phyloP scores from a whole-genome alignment of 1,140 invertebrate genomes.

The Homalodisca vitripennis region DNA sequence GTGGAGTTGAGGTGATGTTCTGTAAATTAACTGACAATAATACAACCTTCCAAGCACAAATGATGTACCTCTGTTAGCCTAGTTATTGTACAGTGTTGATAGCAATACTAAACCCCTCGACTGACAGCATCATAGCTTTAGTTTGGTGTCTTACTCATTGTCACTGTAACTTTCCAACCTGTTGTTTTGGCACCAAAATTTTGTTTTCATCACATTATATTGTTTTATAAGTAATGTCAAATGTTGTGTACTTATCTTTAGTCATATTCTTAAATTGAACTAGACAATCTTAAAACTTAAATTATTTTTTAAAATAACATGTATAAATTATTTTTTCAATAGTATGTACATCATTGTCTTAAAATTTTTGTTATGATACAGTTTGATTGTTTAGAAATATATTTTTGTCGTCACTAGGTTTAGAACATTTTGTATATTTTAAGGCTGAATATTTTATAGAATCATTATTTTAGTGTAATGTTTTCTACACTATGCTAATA shows the following conservation, averaged over 20 bases:
- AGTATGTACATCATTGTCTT: too few relatives aligned
- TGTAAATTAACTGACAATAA: conserved; percentile 15
- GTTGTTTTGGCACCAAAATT: neutral
- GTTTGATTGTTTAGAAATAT: too few relatives aligned
- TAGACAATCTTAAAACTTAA: neutral
- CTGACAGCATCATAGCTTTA: neutral
- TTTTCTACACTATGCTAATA: conserved; percentile 12
- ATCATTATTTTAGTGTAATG: conserved; percentile 3
- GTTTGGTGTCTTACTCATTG: conserved; percentile 1
- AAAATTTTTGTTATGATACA: too few relatives aligned
- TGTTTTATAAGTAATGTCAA: neutral
- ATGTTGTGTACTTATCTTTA: neutral
- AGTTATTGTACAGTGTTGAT: neutral
- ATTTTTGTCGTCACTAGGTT: too few relatives aligned
- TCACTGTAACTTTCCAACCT: neutral
- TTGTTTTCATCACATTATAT: neutral
- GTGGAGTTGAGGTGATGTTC: too few relatives aligned
- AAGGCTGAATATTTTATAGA: neutral
- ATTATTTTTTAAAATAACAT: too few relatives aligned
- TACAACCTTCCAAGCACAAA: conserved; percentile 21
- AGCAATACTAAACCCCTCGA: neutral
- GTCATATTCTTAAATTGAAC: neutral
- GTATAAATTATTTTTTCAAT: too few relatives aligned
- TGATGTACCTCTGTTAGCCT: conserved; percentile 1
- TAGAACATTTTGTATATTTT: conserved; percentile 16